A percentile compares a stretch with the other conserved stretches of the same genome.
phyloP scores from a whole-genome alignment of 2,888 invertebrate species.

The Zygogramma bicolorata region DNA sequence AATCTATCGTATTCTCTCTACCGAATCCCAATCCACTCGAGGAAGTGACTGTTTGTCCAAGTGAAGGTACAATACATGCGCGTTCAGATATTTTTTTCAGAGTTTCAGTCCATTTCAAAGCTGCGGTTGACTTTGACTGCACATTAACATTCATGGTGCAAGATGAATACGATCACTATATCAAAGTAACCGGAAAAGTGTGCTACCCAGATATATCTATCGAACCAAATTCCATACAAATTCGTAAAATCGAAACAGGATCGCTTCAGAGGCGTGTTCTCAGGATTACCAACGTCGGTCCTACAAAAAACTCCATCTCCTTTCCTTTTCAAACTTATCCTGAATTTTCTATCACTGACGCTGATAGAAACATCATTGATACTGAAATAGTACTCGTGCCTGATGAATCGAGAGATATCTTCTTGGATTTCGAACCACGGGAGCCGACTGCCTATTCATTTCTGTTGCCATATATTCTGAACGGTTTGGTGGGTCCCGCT shows the following conservation, averaged over 20 bases:
- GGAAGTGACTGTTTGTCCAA: constrained; percentile 52
- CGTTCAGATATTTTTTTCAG: constrained; percentile 51
- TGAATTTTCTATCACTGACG: constrained; percentile 59
- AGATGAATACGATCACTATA: constrained; percentile 61
- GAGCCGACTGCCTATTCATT: constrained; percentile 70
- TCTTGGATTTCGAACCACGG: constrained; percentile 64
- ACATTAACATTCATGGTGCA: constrained; percentile 40
- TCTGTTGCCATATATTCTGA: constrained; percentile 72
- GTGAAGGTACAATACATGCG: constrained; percentile 46
- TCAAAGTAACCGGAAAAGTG: constrained; percentile 68
- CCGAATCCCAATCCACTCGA: constrained; percentile 42
- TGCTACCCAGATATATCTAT: constrained; percentile 69
- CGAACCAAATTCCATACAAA: constrained; percentile 68
- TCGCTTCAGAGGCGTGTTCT: constrained; percentile 58
- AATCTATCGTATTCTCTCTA: constrained; percentile 45
- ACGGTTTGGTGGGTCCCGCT: constrained; percentile 72
- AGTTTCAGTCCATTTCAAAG: constrained; percentile 46
- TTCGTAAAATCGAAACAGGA: constrained; percentile 66
- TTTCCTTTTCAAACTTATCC: constrained; percentile 61
- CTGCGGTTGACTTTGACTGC: constrained; percentile 44
- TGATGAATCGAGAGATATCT: constrained; percentile 56
- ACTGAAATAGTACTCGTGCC: constrained; percentile 52
- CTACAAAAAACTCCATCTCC: constrained; percentile 51
- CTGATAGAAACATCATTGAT: constrained; percentile 40
- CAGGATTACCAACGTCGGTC: constrained; percentile 58